phyloP scores from a whole-genome alignment of 1,140 invertebrate species.

The Drosophila azteca region DNA sequence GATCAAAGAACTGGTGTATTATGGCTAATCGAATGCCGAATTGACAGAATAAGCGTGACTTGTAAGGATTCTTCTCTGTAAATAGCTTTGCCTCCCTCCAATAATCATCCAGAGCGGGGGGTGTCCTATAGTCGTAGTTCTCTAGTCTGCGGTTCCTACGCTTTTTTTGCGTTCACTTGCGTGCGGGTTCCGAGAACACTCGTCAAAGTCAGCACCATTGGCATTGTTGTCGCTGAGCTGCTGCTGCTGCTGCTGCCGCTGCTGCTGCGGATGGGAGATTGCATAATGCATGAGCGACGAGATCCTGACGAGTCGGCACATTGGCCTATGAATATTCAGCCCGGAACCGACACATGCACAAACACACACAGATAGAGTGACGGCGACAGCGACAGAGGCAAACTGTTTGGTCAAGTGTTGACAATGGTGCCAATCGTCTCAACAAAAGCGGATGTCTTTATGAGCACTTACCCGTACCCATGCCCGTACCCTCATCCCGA shows the following conservation, averaged over 20 bases:
- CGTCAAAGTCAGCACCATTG: slow-evolving; percentile 39
- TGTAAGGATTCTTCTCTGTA: no score
- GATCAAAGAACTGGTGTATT: no score
- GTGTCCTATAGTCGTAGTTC: no score
- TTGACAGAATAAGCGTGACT: no score
- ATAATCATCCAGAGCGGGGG: no score
- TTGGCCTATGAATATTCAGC: slow-evolving; percentile 68
- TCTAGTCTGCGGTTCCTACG: neutral
- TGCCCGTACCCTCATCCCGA: neutral
- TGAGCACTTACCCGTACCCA: slow-evolving; percentile 31
- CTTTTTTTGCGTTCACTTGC: slow-evolving; percentile 28
- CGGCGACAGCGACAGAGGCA: neutral
- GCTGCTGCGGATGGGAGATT: slow-evolving; percentile 42
- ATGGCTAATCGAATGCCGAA: no score
- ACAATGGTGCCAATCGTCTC: slow-evolving; percentile 65
- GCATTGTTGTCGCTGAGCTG: slow-evolving; percentile 39
- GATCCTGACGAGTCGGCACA: slow-evolving; percentile 32
- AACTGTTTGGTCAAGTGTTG: slow-evolving; percentile 58
- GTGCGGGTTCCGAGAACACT: slow-evolving; percentile 13
- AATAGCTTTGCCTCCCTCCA: no score
- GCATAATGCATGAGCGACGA: slow-evolving; percentile 69
- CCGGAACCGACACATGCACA: slow-evolving; percentile 28
- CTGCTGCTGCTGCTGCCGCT: slow-evolving; percentile 18
- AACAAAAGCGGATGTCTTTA: slow-evolving; percentile 58
- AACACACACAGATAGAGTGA: slow-evolving; percentile 10